Conservation (phyloP, 2,888 invertebrate genomes). For the Argyresthia albistria region DNA sequence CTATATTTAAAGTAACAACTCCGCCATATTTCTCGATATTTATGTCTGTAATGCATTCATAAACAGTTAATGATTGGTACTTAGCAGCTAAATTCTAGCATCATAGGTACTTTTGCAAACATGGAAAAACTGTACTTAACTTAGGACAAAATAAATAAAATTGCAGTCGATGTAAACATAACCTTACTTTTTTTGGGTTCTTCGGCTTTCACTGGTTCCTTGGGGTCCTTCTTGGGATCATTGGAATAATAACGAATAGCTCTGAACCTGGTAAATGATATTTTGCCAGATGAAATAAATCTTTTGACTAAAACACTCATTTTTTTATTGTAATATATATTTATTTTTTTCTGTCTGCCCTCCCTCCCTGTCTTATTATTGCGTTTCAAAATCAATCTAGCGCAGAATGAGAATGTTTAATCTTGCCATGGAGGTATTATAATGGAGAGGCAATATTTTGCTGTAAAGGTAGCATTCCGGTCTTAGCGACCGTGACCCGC, state of each 20-base stretch:
- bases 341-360: no score
- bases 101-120: no score
- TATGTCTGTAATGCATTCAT: constrained; percentile 32
- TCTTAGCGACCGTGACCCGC: no score
- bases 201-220: constrained; percentile 37
- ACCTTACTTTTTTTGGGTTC: constrained; percentile 51
- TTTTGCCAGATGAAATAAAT: constrained; percentile 22
- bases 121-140: no score
- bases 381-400: no score
- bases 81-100: no score
- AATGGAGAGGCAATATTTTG: no score
- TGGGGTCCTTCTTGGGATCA: constrained; percentile 28
- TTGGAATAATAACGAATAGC: constrained; percentile 30
- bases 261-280: constrained; percentile 23
- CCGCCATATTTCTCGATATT: constrained; percentile 74
- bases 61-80: no score
- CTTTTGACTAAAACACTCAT: constrained; percentile 55
- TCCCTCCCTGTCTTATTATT: no score
- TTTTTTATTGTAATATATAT: constrained; percentile 7
- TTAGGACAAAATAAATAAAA: not conserved
- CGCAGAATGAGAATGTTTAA: no score
- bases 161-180: constrained; percentile 13
- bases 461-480: no score
- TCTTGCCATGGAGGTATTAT: no score
- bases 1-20: constrained; percentile 88